These are phyloP conservation scores for Psix sp. DNA, from an alignment of 1,140 invertebrate genomes.

Conservation along the genomic window DNA sequence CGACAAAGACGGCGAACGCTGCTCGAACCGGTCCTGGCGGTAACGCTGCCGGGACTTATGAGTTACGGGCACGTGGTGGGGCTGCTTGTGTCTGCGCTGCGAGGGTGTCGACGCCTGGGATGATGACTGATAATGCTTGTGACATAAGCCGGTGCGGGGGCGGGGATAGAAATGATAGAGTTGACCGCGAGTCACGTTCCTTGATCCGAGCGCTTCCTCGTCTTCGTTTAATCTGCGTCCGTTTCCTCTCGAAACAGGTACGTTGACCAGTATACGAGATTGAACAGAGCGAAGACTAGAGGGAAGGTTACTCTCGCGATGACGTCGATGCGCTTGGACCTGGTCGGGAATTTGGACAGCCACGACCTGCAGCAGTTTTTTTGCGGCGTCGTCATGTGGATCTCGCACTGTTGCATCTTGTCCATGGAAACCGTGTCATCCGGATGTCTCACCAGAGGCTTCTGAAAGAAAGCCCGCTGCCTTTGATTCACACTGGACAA, in stretches of 20 bases:
- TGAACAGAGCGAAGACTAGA: slow-evolving; percentile 94
- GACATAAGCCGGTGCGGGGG: slow-evolving; percentile 46
- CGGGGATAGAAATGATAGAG: slow-evolving; percentile 66
- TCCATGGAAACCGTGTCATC: slow-evolving; percentile 86
- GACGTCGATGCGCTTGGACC: slow-evolving; percentile 92
- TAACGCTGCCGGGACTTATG: slow-evolving; percentile 50
- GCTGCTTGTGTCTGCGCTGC: slow-evolving; percentile 60
- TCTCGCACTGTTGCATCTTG: slow-evolving; percentile 91
- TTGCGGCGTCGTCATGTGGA: slow-evolving; percentile 82
- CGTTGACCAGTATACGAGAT: slow-evolving; percentile 95
- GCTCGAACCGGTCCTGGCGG: slow-evolving; percentile 50
- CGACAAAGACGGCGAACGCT: slow-evolving; percentile 61
- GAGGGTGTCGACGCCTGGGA: slow-evolving; percentile 28
- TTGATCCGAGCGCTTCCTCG: slow-evolving; percentile 72
- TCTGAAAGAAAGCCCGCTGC: slow-evolving; percentile 81
- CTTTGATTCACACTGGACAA: slow-evolving; percentile 64
- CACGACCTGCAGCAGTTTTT: slow-evolving; percentile 93
- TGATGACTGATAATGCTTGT: slow-evolving; percentile 46
- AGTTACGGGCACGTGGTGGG: slow-evolving; percentile 37
- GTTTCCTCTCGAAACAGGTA: slow-evolving; percentile 90
- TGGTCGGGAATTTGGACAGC: slow-evolving; percentile 95
- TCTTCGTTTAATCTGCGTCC: slow-evolving; percentile 77
- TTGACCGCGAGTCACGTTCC: slow-evolving; percentile 75
- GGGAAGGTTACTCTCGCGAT: slow-evolving; percentile 95
- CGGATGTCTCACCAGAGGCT: slow-evolving; percentile 89